Base-by-base conservation (phyloP, 1,140 invertebrate genomes). In the Solen grandis region DNA sequence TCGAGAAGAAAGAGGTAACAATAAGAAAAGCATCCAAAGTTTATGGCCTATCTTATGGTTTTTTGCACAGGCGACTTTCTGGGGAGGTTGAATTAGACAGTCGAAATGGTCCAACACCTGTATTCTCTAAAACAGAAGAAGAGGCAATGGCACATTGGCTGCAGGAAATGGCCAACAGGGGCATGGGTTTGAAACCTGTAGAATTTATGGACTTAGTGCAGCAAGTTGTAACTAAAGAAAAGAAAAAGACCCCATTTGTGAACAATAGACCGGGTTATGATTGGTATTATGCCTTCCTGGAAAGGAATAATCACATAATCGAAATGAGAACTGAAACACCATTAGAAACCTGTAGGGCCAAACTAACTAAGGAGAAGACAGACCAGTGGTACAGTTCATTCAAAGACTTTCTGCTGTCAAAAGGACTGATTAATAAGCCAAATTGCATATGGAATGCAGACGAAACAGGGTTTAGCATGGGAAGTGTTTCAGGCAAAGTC, bases 371-470 rank as follows among this genome's bases (percentile, higher is more conserved):
- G 13, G 38, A 35, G 25, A 13, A n/a, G 5, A 22, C 46, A 52
- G 73, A 76, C 46, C 29, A 65, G 8, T 76, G 73, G 73, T 76
- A 65, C 29, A 52, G 59, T 55, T n/a, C 16, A 16, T 74, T 36
- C 57, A 74, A 10, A 31, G 27, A 75, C 19, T n/a, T n/a, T n/a
- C n/a, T 76, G 22, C 16, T 19, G 10, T 36, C 57, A 65, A 76
- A 76, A 35, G 50, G 35, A n/a, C 29, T 76, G 60, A 27, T 76
- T 10, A 25, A 76, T 35, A 65, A 63, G n/a, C 60, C 73, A 33
- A 36, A 65, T 46, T 8, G 46, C 33, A 76, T 76, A 16, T 63
- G 60, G 38, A 76, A 76, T 55, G 73, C 73, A 57, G 73, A 55
- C 65, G 73, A 76, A 55, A 33, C 73, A 10, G 38, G 73, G 36